Conservation (phyloP, 2,113 vertebrate genomes). For the Arothron firmamentum region DNA sequence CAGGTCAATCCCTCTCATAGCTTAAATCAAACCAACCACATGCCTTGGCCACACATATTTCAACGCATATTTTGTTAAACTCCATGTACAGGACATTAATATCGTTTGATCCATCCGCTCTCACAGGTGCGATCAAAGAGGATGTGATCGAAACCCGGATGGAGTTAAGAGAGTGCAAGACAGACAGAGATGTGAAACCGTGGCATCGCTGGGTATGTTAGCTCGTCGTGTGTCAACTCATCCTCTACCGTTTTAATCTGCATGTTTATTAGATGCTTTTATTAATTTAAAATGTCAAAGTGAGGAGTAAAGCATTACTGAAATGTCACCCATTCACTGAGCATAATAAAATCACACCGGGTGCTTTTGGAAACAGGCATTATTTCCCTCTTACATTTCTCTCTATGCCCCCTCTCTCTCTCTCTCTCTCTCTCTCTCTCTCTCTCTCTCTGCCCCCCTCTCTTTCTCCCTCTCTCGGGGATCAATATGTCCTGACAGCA, state of each 20-base stretch:
- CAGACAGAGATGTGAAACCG: constrained; percentile 42
- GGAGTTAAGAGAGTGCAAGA: constrained; percentile 45
- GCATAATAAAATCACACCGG: constrained; percentile 60
- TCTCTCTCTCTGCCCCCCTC: constrained; percentile 17
- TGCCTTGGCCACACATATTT: no score
- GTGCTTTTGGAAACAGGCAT: constrained; percentile 42
- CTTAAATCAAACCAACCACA: no score
- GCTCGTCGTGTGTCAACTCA: constrained; percentile 55
- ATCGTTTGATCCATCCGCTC: constrained; percentile 10
- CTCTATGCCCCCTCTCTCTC: constrained; percentile 38
- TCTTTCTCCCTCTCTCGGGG: constrained; percentile 46
- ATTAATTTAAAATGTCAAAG: constrained; percentile 73
- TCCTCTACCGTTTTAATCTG: constrained; percentile 59
- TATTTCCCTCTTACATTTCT: constrained; percentile 30
- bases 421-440: constrained; percentile 46
- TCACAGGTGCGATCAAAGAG: constrained; percentile 49
- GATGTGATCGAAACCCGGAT: constrained; percentile 51
- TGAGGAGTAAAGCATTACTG: constrained; percentile 61
- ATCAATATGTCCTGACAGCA: constrained; percentile 65
- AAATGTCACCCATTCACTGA: constrained; percentile 69
- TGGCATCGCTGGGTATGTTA: constrained; percentile 55
- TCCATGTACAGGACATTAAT: no score
- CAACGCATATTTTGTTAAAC: no score
- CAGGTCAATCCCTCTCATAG: no score
- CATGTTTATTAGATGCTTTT: constrained; percentile 68